A percentile compares a stretch with the other conserved stretches of the same genome.
Evolutionary conservation across 1,140 invertebrate species (phyloP).

Genomic region (Acromyrmex charruanus): DNA sequence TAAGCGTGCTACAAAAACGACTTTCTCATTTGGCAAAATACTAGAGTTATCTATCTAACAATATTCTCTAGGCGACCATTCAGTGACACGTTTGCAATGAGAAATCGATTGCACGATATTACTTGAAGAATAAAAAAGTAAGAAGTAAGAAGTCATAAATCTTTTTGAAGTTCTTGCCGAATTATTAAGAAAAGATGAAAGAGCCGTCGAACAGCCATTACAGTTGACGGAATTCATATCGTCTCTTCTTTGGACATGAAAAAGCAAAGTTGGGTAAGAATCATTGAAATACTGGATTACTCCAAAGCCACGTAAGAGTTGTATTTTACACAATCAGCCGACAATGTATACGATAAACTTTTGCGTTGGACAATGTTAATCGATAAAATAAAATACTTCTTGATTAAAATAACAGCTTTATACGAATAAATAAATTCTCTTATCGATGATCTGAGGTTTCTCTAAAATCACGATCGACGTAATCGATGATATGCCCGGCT

Average conservation of each 20-base stretch:
- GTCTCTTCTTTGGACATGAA: background rate
- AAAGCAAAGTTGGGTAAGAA: background rate
- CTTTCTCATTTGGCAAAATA: background rate
- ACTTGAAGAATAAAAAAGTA: background rate
- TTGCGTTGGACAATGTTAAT: background rate
- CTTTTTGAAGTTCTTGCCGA: background rate
- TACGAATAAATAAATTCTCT: background rate
- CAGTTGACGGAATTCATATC: slow-evolving; percentile 4
- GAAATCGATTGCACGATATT: slow-evolving; percentile 4
- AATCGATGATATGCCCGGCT: background rate
- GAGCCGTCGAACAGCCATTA: background rate
- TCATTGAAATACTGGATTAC: slow-evolving; percentile 1
- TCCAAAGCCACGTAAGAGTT: slow-evolving; percentile 23
- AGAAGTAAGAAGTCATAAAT: slow-evolving; percentile 27
- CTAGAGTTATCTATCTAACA: background rate
- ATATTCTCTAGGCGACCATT: background rate
- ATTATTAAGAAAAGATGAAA: background rate
- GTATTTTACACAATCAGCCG: background rate
- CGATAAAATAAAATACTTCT: slow-evolving; percentile 18
- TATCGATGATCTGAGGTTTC: background rate
- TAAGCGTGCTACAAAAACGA: background rate
- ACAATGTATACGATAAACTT: slow-evolving; percentile 6
- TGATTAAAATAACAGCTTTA: background rate
- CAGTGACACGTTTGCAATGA: background rate
- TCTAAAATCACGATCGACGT: background rate